phyloP scores from a whole-genome alignment of 92 coral and sea anemone genomes.

The Siderastrea siderea region DNA sequence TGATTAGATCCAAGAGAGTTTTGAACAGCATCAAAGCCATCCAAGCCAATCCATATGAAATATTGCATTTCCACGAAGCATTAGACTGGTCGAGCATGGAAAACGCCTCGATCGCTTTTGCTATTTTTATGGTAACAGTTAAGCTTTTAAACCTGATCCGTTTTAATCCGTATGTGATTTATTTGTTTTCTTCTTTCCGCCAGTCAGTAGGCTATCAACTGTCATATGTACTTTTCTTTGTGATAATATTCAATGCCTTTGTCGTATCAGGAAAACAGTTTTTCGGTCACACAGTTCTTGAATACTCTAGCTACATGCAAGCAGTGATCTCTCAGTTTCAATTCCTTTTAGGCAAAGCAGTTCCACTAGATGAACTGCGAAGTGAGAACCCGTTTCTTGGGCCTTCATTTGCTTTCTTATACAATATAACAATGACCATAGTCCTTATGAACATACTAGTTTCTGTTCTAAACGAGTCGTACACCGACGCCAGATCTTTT shows the following conservation, averaged over 20 bases:
- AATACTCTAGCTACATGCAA: slow-evolving; percentile 37
- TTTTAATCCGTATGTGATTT: slow-evolving; percentile 51
- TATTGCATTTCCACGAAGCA: slow-evolving; percentile 48
- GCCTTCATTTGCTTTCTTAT: slow-evolving; percentile 22
- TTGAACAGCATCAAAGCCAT: slow-evolving; percentile 36
- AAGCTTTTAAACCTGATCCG: slow-evolving; percentile 60
- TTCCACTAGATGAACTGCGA: slow-evolving; percentile 49
- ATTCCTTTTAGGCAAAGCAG: slow-evolving; percentile 64
- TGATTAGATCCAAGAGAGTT: slow-evolving; percentile 28
- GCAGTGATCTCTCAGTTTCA: slow-evolving; percentile 51
- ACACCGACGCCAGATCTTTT: slow-evolving; percentile 22
- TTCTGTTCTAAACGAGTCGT: slow-evolving; percentile 55
- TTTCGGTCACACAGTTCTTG: slow-evolving; percentile 38
- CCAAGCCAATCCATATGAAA: slow-evolving; percentile 45
- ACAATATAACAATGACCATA: slow-evolving; percentile 35
- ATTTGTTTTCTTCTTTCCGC: slow-evolving; percentile 44
- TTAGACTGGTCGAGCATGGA: slow-evolving; percentile 43
- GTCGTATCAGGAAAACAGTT: slow-evolving; percentile 50
- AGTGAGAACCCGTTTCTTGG: slow-evolving; percentile 29
- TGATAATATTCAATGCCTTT: slow-evolving; percentile 40
- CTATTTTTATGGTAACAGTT: slow-evolving; percentile 56
- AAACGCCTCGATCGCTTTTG: slow-evolving; percentile 42
- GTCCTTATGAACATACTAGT: slow-evolving; percentile 50
- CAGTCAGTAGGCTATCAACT: slow-evolving; percentile 46
- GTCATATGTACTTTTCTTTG: slow-evolving; percentile 22